phyloP scores from a whole-genome alignment of 2,113 vertebrate species.

The Fregata magnificens region DNA sequence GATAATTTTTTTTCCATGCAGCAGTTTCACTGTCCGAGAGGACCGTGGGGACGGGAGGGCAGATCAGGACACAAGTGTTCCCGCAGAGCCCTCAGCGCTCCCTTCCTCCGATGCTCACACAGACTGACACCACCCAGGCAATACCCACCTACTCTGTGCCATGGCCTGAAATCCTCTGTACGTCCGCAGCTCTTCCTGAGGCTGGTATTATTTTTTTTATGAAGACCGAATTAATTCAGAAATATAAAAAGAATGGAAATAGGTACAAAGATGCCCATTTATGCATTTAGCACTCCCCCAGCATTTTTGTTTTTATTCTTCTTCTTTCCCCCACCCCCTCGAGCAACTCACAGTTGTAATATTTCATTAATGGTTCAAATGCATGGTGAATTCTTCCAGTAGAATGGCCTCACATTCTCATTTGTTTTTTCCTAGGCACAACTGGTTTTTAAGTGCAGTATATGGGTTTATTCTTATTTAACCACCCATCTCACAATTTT shows the following conservation, averaged over 20 bases:
- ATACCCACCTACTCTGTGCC: neutral
- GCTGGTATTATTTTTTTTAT: neutral
- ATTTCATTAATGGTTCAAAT: neutral
- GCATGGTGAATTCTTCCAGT: neutral
- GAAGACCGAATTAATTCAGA: neutral
- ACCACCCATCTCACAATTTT: neutral
- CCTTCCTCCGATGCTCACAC: accelerated
- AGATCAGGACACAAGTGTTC: accelerated
- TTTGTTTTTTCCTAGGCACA: neutral
- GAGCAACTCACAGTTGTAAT: neutral
- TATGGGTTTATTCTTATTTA: neutral
- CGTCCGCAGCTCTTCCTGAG: neutral
- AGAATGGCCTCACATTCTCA: neutral
- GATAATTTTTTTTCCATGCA: neutral
- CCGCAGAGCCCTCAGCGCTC: accelerated
- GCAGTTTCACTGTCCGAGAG: neutral
- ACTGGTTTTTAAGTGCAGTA: neutral
- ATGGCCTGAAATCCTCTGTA: neutral
- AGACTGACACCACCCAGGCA: no score
- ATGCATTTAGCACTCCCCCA: neutral
- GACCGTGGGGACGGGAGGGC: neutral
- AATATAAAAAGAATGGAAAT: neutral
- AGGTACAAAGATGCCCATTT: neutral
- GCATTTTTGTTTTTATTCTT: neutral
- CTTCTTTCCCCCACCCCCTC: neutral